Evolutionary conservation across 2,113 vertebrate species (phyloP).

Genomic region (Marmota monax): DNA sequence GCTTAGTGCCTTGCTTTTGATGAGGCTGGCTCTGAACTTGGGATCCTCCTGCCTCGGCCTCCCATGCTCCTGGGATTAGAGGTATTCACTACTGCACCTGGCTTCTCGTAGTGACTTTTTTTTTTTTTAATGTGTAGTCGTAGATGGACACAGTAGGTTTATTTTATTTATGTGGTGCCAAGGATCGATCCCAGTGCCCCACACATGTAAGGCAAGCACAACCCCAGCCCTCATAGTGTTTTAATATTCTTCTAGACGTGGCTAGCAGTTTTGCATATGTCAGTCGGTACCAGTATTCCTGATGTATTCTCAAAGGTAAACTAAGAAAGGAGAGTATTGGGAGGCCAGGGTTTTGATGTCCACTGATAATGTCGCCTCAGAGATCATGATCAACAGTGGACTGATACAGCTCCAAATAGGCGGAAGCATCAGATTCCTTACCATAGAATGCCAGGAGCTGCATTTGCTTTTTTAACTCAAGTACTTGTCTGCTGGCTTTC

Average conservation of each 20-base stretch:
- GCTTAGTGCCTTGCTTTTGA: too few relatives aligned
- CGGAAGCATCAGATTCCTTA: neutral
- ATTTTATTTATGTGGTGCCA: too few relatives aligned
- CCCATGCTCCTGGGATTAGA: too few relatives aligned
- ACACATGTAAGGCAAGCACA: too few relatives aligned
- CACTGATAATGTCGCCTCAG: neutral
- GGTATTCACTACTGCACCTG: too few relatives aligned
- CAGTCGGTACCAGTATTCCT: conserved; percentile 7
- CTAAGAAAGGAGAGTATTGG: neutral
- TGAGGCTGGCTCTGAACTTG: too few relatives aligned
- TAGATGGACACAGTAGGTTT: too few relatives aligned
- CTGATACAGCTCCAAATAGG: neutral
- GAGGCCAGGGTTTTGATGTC: conserved; percentile 38
- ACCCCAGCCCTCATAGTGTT: neutral
- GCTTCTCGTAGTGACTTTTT: too few relatives aligned
- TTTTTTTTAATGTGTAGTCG: too few relatives aligned
- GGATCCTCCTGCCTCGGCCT: too few relatives aligned
- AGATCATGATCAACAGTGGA: neutral
- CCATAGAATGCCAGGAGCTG: neutral
- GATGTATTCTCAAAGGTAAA: conserved; percentile 24
- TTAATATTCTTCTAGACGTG: neutral
- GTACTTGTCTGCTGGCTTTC: conserved; percentile 6
- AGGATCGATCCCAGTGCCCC: too few relatives aligned
- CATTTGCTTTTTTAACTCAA: neutral
- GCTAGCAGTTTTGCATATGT: neutral